Evolutionary conservation across 1,140 invertebrate genomes (phyloP).

Genomic region (Drosophila miranda): DNA sequence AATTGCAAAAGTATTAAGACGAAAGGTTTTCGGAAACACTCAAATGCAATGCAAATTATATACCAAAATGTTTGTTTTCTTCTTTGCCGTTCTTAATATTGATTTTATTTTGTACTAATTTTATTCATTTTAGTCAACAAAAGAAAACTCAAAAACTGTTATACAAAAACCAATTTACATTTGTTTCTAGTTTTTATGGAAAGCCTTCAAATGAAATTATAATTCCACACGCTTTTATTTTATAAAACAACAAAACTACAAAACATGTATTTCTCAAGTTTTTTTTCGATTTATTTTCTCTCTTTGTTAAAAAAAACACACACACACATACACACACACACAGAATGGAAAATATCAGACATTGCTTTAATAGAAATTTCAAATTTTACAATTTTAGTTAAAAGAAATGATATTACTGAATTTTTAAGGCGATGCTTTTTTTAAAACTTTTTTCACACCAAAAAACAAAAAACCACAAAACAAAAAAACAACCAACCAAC

Average conservation of each 20-base stretch:
- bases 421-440: conserved; percentile 47
- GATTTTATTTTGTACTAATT: conserved; percentile 13
- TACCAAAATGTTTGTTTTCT: conserved; percentile 41
- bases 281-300: conserved; percentile 50
- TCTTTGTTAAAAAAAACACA: conserved; percentile 31
- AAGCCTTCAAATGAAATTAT: conserved; percentile 70
- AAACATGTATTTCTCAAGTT: conserved; percentile 50
- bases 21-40: conserved; percentile 34
- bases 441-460: conserved; percentile 30
- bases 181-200: conserved; percentile 63
- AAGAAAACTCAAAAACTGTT: conserved; percentile 38
- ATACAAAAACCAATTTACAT: conserved; percentile 48
- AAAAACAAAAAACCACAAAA: conserved; percentile 24
- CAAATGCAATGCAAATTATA: conserved; percentile 35
- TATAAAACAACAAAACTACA: conserved; percentile 40
- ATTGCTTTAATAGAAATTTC: conserved; percentile 59
- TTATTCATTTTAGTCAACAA: conserved; percentile 27
- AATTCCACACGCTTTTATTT: conserved; percentile 82
- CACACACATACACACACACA: conserved; percentile 5
- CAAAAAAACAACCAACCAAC: conserved; percentile 28
- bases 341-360: conserved; percentile 34
- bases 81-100: background rate
- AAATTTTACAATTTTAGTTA: conserved; percentile 47
- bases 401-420: conserved; percentile 58
- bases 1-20: conserved; percentile 44